phyloP scores from a whole-genome alignment of 2,113 vertebrate species.

The Hydrochoerus hydrochaeris region DNA sequence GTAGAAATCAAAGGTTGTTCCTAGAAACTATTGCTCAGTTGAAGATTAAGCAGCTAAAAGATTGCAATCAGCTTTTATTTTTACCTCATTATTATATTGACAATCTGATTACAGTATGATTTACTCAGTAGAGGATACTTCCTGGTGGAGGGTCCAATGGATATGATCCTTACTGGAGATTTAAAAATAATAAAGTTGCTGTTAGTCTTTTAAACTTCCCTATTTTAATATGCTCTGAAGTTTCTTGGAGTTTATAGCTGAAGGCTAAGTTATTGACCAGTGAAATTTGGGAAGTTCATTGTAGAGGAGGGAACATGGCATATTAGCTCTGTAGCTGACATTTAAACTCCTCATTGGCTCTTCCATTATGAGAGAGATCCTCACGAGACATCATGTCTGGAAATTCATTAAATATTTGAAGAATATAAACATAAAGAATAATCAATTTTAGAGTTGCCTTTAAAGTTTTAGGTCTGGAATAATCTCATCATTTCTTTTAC shows the following conservation, averaged over 20 bases:
- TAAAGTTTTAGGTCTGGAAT: neutral
- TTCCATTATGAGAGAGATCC: neutral
- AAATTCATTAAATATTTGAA: neutral
- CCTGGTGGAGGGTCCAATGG: neutral
- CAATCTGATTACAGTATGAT: neutral
- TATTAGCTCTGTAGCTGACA: neutral
- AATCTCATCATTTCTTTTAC: neutral
- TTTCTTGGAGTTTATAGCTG: neutral
- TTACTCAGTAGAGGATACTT: neutral
- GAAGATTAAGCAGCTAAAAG: neutral
- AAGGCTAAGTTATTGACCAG: neutral
- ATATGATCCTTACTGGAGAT: neutral
- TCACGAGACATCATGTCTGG: neutral
- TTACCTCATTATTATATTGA: neutral
- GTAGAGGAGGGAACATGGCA: neutral
- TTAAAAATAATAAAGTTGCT: neutral
- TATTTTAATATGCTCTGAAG: neutral
- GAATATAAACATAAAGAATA: neutral
- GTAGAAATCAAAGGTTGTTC: neutral
- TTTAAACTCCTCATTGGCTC: neutral
- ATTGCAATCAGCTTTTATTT: neutral
- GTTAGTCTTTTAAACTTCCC: neutral
- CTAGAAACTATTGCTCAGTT: neutral
- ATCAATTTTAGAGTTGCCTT: neutral
- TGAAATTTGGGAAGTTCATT: neutral